Conservation (phyloP, 2,113 vertebrate genomes). For the Gallinago undulata region DNA sequence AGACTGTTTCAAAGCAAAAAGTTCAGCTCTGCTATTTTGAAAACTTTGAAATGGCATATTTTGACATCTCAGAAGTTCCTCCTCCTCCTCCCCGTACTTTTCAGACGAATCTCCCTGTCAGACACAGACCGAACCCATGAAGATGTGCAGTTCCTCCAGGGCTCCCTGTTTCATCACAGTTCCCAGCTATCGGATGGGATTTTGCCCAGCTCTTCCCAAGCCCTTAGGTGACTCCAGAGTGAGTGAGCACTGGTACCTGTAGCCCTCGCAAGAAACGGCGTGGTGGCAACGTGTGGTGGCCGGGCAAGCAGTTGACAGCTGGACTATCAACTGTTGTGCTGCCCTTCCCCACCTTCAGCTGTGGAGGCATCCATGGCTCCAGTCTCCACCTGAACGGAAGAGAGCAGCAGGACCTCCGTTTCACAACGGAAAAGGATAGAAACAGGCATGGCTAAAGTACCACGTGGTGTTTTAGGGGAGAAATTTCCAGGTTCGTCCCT, state of each 20-base stretch:
- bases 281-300: not conserved
- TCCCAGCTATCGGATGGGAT: not conserved
- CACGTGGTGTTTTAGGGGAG: not conserved
- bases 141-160: not conserved
- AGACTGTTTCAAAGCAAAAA: not conserved
- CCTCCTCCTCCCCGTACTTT: not conserved
- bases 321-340: not conserved
- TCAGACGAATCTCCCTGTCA: not conserved
- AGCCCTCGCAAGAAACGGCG: accelerated
- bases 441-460: not conserved
- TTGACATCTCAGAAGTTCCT: not conserved
- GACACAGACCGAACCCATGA: not conserved
- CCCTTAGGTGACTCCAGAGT: not conserved
- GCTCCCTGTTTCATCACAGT: not conserved
- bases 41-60: not conserved
- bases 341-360: not conserved
- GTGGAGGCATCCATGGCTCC: not conserved
- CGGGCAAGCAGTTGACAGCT: not conserved
- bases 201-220: not conserved
- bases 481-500: not conserved
- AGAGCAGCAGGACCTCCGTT: not conserved
- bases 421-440: not conserved
- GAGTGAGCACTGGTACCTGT: not conserved
- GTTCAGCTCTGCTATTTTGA: not conserved
- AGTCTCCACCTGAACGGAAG: not conserved